Conservation (phyloP, 2,888 invertebrate genomes). For the Emesis russula region DNA sequence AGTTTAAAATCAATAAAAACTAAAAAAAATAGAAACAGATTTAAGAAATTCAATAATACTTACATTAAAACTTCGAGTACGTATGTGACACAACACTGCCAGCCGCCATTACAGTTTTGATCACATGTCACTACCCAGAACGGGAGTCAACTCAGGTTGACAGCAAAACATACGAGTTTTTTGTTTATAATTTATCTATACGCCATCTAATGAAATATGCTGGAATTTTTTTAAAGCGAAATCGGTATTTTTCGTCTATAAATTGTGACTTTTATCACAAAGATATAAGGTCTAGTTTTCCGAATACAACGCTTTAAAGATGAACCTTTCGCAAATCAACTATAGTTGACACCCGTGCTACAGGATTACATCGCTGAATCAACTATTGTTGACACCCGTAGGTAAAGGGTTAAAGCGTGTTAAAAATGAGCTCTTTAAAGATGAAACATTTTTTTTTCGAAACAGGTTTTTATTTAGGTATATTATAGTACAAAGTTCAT, state of each 20-base stretch:
- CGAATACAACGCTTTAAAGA: background rate
- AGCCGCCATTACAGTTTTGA: constrained; percentile 28
- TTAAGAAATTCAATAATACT: background rate
- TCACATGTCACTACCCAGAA: background rate
- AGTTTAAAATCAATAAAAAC: no score
- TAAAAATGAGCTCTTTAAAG: no score
- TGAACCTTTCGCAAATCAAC: background rate
- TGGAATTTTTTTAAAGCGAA: no score
- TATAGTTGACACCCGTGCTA: background rate
- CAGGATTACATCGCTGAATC: background rate
- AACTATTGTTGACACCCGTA: constrained; percentile 1
- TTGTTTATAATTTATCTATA: background rate
- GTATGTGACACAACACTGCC: background rate
- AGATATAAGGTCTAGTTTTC: background rate
- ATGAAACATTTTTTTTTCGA: no score
- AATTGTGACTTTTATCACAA: background rate
- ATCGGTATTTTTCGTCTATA: background rate
- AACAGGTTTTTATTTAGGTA: no score
- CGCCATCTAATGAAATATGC: background rate
- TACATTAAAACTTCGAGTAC: background rate
- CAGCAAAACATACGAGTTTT: constrained; percentile 1
- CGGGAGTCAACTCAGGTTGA: constrained; percentile 6
- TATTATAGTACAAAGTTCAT: no score
- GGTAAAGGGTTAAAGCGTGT: background rate
- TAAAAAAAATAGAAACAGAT: no score